Conservation (phyloP, 2,113 vertebrate genomes). For the Hemibagrus wyckioides region DNA sequence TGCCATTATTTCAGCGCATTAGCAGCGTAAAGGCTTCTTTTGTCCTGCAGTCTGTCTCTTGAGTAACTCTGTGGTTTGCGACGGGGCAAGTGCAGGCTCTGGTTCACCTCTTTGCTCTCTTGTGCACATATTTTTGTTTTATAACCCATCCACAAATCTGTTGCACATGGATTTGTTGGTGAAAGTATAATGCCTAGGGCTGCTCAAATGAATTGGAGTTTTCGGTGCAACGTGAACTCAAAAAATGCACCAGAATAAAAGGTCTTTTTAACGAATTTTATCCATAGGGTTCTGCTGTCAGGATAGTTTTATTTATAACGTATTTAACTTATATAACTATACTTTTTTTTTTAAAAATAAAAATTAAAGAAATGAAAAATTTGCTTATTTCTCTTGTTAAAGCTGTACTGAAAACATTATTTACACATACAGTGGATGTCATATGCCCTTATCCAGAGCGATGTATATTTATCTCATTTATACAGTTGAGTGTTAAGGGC, state of each 20-base stretch:
- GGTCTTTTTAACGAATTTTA: not conserved
- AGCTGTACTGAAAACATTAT: not conserved
- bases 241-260: not conserved
- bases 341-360: too few relatives aligned
- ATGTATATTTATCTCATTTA: too few relatives aligned
- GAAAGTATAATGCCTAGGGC: not conserved
- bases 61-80: not conserved
- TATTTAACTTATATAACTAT: too few relatives aligned
- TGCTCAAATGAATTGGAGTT: not conserved
- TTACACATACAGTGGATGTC: too few relatives aligned
- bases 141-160: not conserved
- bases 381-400: not conserved
- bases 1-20: not conserved
- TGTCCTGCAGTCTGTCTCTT: not conserved
- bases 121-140: not conserved
- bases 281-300: not conserved
- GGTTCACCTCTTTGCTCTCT: not conserved
- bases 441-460: too few relatives aligned
- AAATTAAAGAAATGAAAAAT: not conserved
- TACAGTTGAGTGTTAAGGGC: too few relatives aligned
- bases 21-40: not conserved
- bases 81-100: not conserved
- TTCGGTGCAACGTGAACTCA: not conserved
- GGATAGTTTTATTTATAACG: not conserved
- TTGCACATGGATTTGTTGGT: not conserved